phyloP scores from a whole-genome alignment of 2,888 invertebrate genomes.

The Melangyna quadrimaculata region DNA sequence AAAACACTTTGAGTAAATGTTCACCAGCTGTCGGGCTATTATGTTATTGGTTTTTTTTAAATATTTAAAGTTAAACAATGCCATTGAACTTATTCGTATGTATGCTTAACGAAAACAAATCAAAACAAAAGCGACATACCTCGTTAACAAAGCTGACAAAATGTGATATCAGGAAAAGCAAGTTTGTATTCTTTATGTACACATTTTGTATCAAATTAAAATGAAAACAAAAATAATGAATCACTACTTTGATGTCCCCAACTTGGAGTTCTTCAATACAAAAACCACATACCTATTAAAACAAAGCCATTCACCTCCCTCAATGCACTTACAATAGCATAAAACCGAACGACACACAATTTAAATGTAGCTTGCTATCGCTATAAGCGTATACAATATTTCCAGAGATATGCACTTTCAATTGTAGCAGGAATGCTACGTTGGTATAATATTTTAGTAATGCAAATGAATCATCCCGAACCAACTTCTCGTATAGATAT shows the following conservation, averaged over 20 bases:
- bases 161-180: conserved; percentile 13
- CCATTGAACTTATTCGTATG: conserved; percentile 20
- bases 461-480: conserved; percentile 52
- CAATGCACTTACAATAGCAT: conserved; percentile 48
- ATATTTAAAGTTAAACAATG: not conserved
- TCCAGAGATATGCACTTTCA: conserved; percentile 31
- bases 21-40: too few relatives aligned
- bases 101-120: not conserved
- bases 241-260: conserved; percentile 50
- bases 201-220: conserved; percentile 48
- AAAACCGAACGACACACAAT: conserved; percentile 44
- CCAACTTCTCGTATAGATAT: not conserved
- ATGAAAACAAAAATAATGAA: conserved; percentile 46
- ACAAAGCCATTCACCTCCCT: conserved; percentile 60
- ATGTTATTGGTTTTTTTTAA: too few relatives aligned
- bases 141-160: conserved; percentile 26
- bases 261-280: not conserved
- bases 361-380: not conserved
- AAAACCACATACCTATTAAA: not conserved
- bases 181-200: conserved; percentile 9
- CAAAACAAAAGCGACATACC: not conserved
- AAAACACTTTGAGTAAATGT: too few relatives aligned
- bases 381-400: too few relatives aligned
- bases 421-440: conserved; percentile 15
- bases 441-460: conserved; percentile 21